Evolutionary conservation across 2,888 invertebrate species (phyloP).

Genomic region (Alsophila aescularia): DNA sequence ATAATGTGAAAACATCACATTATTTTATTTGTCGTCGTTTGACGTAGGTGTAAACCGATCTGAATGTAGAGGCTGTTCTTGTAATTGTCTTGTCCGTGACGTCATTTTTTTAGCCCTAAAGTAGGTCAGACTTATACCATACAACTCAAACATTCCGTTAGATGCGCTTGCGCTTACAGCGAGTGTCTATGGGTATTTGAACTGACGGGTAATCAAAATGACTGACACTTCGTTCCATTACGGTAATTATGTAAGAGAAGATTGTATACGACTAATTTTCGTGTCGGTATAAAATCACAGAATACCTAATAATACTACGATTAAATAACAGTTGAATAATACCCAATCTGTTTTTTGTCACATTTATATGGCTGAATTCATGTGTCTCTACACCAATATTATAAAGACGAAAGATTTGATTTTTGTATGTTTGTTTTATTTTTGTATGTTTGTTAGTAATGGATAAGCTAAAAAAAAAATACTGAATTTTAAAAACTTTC

Average conservation of each 20-base stretch:
- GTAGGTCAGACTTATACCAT: slow-evolving; percentile 23
- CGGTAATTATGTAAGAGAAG: slow-evolving; percentile 13
- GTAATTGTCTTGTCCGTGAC: slow-evolving; percentile 9
- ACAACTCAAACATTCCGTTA: slow-evolving; percentile 12
- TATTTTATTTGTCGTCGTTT: too few relatives aligned
- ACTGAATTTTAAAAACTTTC: too few relatives aligned
- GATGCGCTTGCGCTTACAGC: slow-evolving; percentile 11
- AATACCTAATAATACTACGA: too few relatives aligned
- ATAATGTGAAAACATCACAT: too few relatives aligned
- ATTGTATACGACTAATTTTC: background rate
- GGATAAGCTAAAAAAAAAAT: too few relatives aligned
- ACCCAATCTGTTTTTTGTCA: background rate
- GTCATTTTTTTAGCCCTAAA: slow-evolving; percentile 19
- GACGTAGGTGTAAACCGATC: background rate
- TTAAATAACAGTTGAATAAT: too few relatives aligned
- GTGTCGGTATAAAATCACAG: background rate
- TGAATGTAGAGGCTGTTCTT: background rate
- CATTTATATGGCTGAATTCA: background rate
- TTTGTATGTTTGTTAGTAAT: too few relatives aligned
- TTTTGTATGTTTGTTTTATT: too few relatives aligned
- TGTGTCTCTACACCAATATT: too few relatives aligned
- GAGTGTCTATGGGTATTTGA: background rate
- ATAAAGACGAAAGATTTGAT: too few relatives aligned
- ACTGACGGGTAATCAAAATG: slow-evolving; percentile 17
- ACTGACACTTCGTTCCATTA: slow-evolving; percentile 18